Evolutionary conservation across 1,140 invertebrate genomes (phyloP).

Genomic region (Lepidurus packardi): DNA sequence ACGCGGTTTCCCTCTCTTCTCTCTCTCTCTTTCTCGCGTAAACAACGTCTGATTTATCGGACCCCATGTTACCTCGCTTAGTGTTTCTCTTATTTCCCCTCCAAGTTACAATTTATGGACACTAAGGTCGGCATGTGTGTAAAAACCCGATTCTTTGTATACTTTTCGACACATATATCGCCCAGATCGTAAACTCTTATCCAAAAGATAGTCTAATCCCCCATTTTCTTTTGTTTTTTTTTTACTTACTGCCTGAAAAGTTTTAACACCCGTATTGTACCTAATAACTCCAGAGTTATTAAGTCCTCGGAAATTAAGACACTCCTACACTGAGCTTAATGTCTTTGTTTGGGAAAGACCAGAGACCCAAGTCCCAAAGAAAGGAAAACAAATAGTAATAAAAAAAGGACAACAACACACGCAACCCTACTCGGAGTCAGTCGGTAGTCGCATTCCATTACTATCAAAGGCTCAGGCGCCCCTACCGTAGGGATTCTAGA

Average conservation of each 20-base stretch:
- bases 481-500: too few species aligned
- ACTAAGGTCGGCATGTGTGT: not conserved
- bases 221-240: not conserved
- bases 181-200: not conserved
- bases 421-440: too few species aligned
- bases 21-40: conserved; percentile 7
- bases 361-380: too few species aligned
- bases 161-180: not conserved
- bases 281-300: not conserved
- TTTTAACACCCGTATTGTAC: not conserved
- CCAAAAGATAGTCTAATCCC: not conserved
- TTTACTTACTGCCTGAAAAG: not conserved
- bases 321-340: not conserved
- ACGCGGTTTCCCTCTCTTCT: conserved; percentile 13
- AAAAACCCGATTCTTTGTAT: conserved; percentile 4
- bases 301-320: not conserved
- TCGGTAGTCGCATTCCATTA: too few species aligned
- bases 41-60: conserved; percentile 15
- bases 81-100: conserved; percentile 8
- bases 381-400: too few species aligned
- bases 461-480: too few species aligned
- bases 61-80: conserved; percentile 18
- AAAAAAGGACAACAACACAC: too few species aligned
- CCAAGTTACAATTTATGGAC: conserved; percentile 20
- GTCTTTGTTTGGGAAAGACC: not conserved